Percentiles rank a stretch among this genome's conserved stretches.
These are phyloP conservation scores for Fregetta grallaria DNA, from an alignment of 2,113 vertebrate genomes.

Conservation along the genomic window DNA sequence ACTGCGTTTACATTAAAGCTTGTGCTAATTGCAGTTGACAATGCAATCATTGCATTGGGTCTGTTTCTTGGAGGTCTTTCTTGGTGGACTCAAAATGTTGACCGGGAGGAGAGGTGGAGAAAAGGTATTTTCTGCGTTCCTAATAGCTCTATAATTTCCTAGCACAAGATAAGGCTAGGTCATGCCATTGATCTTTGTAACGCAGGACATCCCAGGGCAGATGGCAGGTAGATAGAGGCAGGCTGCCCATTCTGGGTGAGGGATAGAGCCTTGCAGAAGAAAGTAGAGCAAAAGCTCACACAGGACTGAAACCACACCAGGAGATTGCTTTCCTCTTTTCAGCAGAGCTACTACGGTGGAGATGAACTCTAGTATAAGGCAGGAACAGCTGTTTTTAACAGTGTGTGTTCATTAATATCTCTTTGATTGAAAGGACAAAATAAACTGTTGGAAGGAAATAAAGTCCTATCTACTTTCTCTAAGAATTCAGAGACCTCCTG, in stretches of 20 bases:
- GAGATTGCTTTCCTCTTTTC: not conserved
- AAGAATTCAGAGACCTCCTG: not conserved
- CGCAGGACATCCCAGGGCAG: not conserved
- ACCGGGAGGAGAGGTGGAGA: not conserved
- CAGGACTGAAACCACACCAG: not conserved
- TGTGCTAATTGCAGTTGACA: not conserved
- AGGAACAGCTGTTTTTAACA: not conserved
- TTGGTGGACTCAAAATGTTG: too few relatives aligned
- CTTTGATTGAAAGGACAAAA: not conserved
- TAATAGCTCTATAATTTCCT: not conserved
- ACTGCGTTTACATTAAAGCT: not conserved
- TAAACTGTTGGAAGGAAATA: not conserved
- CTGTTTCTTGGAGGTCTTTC: too few relatives aligned
- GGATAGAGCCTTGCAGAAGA: not conserved
- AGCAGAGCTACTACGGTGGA: not conserved
- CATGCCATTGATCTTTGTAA: not conserved
- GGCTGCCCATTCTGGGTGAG: not conserved
- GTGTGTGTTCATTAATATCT: not conserved
- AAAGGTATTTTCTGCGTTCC: not conserved
- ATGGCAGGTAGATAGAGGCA: not conserved
- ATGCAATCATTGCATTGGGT: too few relatives aligned
- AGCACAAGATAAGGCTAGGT: not conserved
- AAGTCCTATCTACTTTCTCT: not conserved
- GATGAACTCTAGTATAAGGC: not conserved
- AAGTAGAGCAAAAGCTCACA: not conserved